Base-by-base conservation (phyloP, 2,888 invertebrate species). In the Sipha maydis region DNA sequence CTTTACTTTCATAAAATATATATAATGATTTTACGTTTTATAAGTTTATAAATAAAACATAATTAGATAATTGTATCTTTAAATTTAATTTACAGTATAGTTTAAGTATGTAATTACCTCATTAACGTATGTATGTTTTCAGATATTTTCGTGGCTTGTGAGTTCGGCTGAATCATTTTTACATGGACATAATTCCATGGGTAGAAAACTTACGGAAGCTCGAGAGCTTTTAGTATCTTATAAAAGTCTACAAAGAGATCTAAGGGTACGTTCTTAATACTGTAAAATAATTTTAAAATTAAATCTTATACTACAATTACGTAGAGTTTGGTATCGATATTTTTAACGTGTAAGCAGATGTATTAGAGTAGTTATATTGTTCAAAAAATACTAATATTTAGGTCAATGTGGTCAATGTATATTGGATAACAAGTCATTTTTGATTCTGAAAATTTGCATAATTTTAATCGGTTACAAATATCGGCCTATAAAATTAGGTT, bases 211-310 rank as follows among this genome's bases (percentile, higher is more conserved):
- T 54, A 92, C 93, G 14, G 93, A 94, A 92, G 95, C 96, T 76
- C 93, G 94, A 91, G 95, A 96, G 91, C 96, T 96, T 91, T 93
- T 96, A 90, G 93, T 95, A 91, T 93, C 95, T 90, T 96, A 97
- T 91, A 94, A 94, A 90, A 94, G 95, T 91, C 92, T 96, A 82
- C 93, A 95, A 91, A 94, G 94, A 91, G 96, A 97, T 92, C 92
- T 96, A 90, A 94, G 94, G 93, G 95, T 95, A 92, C 91, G 92
- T 84, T 17, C 31, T 14, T n/a, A 84, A 28, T 0, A 14, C 21
- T 38, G 25, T 17, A n/a, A 4, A n/a, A 61, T 38, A 34, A 28
- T 69, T 69, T 56, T 3, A n/a, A 69, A 25, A 28, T 28, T 14
- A 69, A 28, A 69, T 28, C 9, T 7, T 28, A 69, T 69, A 28